Evolutionary conservation across 2,888 invertebrate genomes (phyloP).

Genomic region (Caenorhabditis auriculariae): DNA sequence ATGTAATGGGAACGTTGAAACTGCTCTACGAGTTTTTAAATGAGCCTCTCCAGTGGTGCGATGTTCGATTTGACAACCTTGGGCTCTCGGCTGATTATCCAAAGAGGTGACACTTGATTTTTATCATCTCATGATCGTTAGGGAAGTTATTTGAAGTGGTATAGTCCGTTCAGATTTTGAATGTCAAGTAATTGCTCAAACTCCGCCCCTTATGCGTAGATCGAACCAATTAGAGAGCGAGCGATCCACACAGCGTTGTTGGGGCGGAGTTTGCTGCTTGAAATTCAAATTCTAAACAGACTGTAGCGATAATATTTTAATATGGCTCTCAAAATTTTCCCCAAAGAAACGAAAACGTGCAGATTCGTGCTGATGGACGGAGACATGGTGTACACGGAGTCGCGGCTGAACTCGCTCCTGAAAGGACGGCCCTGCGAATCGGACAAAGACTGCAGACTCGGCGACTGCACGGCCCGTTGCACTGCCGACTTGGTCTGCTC

Average conservation of each 20-base stretch:
- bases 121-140: neutral
- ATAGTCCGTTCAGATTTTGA: no score
- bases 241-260: no score
- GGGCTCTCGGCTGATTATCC: constrained; percentile 61
- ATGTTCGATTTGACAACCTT: constrained; percentile 65
- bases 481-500: constrained; percentile 50
- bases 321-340: neutral
- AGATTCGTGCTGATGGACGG: constrained; percentile 62
- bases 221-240: no score
- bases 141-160: neutral
- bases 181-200: no score
- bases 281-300: no score
- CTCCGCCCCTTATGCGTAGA: no score
- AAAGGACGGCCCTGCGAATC: constrained; percentile 42
- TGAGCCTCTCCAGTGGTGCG: constrained; percentile 67
- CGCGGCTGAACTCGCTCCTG: constrained; percentile 50
- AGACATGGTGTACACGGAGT: constrained; percentile 61
- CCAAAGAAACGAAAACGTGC: neutral
- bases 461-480: constrained; percentile 49
- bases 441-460: constrained; percentile 59
- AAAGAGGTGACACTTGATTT: constrained; percentile 43
- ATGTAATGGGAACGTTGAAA: constrained; percentile 64
- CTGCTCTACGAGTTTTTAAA: constrained; percentile 63
- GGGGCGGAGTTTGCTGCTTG: no score
- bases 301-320: no score